phyloP scores from a whole-genome alignment of 2,113 vertebrate species.

The Scalopus aquaticus region DNA sequence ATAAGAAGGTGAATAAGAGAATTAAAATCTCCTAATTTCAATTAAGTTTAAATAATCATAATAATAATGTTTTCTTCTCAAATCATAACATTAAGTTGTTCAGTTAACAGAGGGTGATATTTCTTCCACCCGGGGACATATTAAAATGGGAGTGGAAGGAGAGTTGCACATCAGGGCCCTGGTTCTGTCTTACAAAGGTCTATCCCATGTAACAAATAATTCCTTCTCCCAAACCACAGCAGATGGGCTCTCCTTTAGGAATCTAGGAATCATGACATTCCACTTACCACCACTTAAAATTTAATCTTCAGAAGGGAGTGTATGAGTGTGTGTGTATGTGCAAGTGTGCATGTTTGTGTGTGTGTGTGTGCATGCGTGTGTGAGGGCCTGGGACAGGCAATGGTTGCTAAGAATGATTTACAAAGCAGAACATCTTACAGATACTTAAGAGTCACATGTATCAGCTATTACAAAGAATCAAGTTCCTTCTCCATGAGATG shows the following conservation, averaged over 20 bases:
- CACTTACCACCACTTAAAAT: not conserved
- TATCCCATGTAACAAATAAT: not conserved
- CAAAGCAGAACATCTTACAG: not conserved
- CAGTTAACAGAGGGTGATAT: not conserved
- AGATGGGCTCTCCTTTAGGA: not conserved
- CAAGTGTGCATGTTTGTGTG: not conserved
- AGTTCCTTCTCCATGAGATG: not conserved
- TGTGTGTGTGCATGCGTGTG: too few relatives aligned
- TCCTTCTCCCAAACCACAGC: not conserved
- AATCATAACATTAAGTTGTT: not conserved
- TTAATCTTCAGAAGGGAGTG: not conserved
- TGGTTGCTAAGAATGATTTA: not conserved
- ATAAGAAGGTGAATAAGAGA: not conserved
- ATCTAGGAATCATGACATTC: not conserved
- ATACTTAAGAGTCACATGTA: not conserved
- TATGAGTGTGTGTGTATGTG: too few relatives aligned
- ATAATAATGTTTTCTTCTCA: not conserved
- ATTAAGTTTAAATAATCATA: not conserved
- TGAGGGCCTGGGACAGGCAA: not conserved
- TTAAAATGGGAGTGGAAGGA: not conserved
- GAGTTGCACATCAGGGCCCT: not conserved
- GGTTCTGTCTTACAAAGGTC: not conserved
- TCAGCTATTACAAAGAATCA: not conserved
- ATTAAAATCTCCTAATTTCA: not conserved
- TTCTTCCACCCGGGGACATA: accelerated